Conservation (phyloP, 2,113 vertebrate species). For the Eretmochelys imbricata region DNA sequence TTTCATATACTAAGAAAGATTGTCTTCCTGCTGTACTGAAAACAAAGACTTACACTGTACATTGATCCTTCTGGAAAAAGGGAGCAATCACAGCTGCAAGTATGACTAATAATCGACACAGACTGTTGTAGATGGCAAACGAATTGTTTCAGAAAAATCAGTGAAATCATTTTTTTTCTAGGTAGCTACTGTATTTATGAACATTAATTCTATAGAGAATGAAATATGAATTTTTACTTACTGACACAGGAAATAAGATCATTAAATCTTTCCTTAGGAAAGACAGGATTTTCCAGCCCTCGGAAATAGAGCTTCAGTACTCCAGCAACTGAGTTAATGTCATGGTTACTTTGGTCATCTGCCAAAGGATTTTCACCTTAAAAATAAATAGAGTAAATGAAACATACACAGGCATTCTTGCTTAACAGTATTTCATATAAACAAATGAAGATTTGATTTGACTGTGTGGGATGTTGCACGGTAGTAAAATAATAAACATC, state of each 20-base stretch:
- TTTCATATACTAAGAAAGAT: slow-evolving; percentile 24
- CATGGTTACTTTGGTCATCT: slow-evolving; percentile 96
- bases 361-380: slow-evolving; percentile 96
- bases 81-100: slow-evolving; percentile 66
- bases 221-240: slow-evolving; percentile 80
- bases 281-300: slow-evolving; percentile 96
- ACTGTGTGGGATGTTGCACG: slow-evolving; percentile 67
- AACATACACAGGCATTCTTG: slow-evolving; percentile 39
- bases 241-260: slow-evolving; percentile 96
- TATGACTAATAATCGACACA: slow-evolving; percentile 69
- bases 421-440: slow-evolving; percentile 15
- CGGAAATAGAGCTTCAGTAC: slow-evolving; percentile 98
- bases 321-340: slow-evolving; percentile 98
- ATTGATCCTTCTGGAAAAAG: slow-evolving; percentile 50
- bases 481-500: slow-evolving; percentile 77
- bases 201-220: slow-evolving; percentile 11
- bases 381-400: slow-evolving; percentile 66
- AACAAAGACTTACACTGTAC: slow-evolving; percentile 62
- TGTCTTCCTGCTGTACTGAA: slow-evolving; percentile 31
- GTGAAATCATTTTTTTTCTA: slow-evolving; percentile 29
- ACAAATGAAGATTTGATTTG: slow-evolving; percentile 46
- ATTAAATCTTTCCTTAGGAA: slow-evolving; percentile 98
- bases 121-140: slow-evolving; percentile 55
- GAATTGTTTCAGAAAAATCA: slow-evolving; percentile 52
- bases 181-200: slow-evolving; percentile 1